Conservation (phyloP, 2,113 vertebrate species). For the Progne subis region DNA sequence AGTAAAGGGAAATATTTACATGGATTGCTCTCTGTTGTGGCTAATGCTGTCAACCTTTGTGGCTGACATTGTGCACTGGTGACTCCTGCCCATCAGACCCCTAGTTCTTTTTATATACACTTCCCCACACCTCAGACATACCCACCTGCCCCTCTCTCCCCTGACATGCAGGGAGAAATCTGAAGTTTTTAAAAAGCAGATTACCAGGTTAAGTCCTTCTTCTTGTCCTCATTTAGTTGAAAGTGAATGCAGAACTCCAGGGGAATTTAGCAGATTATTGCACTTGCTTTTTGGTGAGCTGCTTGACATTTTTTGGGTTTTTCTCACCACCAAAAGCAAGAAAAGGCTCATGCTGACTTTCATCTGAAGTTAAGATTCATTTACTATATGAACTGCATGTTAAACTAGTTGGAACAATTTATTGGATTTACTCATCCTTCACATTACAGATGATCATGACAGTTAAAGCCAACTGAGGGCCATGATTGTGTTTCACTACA, state of each 20-base stretch:
- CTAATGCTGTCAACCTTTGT: neutral
- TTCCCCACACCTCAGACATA: no score
- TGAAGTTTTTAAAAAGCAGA: neutral
- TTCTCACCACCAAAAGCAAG: neutral
- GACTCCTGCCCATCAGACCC: neutral
- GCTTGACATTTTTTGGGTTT: neutral
- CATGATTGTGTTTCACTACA: neutral
- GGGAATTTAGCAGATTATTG: neutral
- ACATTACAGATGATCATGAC: neutral
- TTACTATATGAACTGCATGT: neutral
- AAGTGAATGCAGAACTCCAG: neutral
- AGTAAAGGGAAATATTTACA: neutral
- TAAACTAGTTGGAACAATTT: neutral
- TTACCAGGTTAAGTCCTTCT: neutral
- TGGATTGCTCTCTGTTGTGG: neutral
- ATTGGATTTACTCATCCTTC: neutral
- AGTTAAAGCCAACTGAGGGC: neutral
- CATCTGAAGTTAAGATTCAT: neutral
- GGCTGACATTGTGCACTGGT: rapidly evolving
- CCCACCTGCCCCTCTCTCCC: rapidly evolving
- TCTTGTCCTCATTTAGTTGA: neutral
- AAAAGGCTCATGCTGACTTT: neutral
- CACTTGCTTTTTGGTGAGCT: neutral
- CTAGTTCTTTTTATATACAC: neutral
- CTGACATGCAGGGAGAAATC: neutral